phyloP scores from a whole-genome alignment of 2,113 vertebrate genomes.

The Fulica atra region DNA sequence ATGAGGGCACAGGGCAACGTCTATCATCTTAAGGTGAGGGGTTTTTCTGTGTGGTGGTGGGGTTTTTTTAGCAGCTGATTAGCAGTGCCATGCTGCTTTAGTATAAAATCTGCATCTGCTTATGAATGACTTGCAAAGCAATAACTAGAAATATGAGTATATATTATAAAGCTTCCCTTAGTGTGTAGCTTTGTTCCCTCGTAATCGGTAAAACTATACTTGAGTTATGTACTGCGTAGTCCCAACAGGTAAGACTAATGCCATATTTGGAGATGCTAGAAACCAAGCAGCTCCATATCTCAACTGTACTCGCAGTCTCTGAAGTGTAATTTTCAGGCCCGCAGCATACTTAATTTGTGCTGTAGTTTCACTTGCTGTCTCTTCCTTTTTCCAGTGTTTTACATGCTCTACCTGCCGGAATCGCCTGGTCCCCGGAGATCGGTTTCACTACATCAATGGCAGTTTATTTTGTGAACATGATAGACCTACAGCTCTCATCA shows the following conservation, averaged over 20 bases:
- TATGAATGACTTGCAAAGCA: not conserved
- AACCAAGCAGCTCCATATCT: conserved; percentile 21
- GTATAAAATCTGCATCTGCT: not conserved
- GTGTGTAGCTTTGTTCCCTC: not conserved
- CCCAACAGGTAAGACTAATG: conserved; percentile 48
- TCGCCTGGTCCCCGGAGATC: conserved; percentile 96
- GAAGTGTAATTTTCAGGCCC: conserved; percentile 57
- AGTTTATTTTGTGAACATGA: conserved; percentile 99
- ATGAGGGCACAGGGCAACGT: conserved; percentile 99
- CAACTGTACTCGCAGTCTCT: conserved; percentile 34
- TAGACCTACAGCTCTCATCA: conserved; percentile 99
- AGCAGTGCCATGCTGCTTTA: not conserved
- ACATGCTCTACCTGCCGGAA: conserved; percentile 99
- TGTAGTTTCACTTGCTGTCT: conserved; percentile 67
- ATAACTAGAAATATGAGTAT: not conserved
- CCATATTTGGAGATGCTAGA: conserved; percentile 26
- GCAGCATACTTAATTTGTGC: conserved; percentile 60
- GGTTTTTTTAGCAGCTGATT: not conserved
- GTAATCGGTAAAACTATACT: not conserved
- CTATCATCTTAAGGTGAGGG: conserved; percentile 98
- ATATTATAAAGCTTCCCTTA: not conserved
- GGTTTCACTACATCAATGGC: conserved; percentile 99
- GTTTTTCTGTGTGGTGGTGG: not conserved
- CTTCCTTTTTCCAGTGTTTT: conserved; percentile 88
- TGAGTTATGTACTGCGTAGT: conserved; percentile 27